phyloP scores from a whole-genome alignment of 2,113 vertebrate species.

The Phylloscopus trochilus region DNA sequence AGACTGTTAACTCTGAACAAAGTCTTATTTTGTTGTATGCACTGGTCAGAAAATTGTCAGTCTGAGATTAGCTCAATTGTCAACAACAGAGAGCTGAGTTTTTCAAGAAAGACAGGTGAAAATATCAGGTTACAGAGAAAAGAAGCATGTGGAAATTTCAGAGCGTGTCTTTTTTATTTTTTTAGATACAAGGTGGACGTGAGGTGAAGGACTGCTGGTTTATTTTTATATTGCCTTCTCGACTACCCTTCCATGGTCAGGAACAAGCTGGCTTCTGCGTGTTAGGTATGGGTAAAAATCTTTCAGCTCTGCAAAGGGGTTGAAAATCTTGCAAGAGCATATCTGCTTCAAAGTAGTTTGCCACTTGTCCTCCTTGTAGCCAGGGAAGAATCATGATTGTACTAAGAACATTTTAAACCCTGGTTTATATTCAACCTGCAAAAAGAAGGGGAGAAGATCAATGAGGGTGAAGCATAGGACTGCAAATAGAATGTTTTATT shows the following conservation, averaged over 20 bases:
- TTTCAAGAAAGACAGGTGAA: constrained; percentile 61
- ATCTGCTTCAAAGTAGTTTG: background rate
- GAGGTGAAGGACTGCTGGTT: constrained; percentile 17
- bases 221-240: background rate
- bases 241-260: background rate
- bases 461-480: background rate
- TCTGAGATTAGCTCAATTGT: constrained; percentile 6
- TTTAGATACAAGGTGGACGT: constrained; percentile 15
- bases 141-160: constrained; percentile 37
- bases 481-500: background rate
- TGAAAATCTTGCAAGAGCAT: background rate
- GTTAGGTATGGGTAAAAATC: background rate
- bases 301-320: background rate
- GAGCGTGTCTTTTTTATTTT: background rate
- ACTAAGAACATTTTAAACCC: background rate
- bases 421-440: background rate
- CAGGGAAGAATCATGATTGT: background rate
- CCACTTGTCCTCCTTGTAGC: background rate
- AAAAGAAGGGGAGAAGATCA: background rate
- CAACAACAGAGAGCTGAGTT: constrained; percentile 17
- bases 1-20: background rate
- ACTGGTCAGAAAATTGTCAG: background rate
- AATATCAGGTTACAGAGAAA: constrained; percentile 59
- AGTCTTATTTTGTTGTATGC: background rate
- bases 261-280: background rate